phyloP scores from a whole-genome alignment of 2,113 vertebrate genomes.

The Struthio camelus region DNA sequence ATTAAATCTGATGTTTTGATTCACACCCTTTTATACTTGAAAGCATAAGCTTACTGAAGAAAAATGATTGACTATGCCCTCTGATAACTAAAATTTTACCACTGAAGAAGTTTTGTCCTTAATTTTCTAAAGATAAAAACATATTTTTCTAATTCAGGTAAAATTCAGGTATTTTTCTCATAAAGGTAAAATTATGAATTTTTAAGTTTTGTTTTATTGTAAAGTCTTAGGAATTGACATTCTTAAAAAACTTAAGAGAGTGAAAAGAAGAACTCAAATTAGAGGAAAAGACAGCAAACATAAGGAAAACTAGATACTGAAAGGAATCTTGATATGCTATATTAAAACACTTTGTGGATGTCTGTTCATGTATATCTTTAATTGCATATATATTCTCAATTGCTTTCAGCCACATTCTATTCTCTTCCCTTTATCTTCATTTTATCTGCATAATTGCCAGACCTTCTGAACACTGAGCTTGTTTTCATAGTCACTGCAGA shows the following conservation, averaged over 20 bases:
- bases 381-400: neutral
- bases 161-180: too few species aligned
- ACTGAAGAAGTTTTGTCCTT: neutral
- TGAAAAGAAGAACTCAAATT: neutral
- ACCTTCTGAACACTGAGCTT: neutral
- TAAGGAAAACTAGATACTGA: neutral
- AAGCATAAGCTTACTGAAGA: neutral
- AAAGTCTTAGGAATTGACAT: neutral
- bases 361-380: neutral
- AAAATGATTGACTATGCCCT: neutral
- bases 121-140: neutral
- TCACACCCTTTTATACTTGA: neutral
- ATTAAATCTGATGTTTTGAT: slow-evolving; percentile 4
- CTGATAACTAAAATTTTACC: neutral
- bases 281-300: neutral
- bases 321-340: neutral
- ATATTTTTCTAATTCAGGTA: too few species aligned
- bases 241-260: neutral
- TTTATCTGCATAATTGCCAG: neutral
- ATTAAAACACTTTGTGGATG: neutral
- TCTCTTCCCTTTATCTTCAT: neutral
- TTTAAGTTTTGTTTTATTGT: neutral
- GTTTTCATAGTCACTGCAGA: neutral
- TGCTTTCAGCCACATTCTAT: neutral
- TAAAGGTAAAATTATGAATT: accelerated